Percentiles rank a stretch among this genome's conserved stretches.
Evolutionary conservation across 1,140 invertebrate species (phyloP).

Genomic region (Procambarus virginalis): DNA sequence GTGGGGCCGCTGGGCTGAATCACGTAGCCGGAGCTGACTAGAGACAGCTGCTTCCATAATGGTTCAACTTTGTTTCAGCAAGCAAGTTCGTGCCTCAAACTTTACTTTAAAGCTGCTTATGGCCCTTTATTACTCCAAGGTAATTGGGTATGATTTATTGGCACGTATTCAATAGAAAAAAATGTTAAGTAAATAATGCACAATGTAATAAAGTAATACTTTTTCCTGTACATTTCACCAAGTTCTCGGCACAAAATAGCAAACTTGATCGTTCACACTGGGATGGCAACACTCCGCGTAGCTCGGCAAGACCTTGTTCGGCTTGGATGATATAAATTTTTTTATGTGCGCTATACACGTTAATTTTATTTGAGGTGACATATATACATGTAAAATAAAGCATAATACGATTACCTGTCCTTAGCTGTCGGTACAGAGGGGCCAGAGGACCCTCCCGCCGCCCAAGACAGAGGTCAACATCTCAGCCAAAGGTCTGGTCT

Average conservation of each 20-base stretch:
- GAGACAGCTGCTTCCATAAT: slow-evolving; percentile 54
- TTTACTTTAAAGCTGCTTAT: background rate
- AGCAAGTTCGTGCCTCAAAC: background rate
- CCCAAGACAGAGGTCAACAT: background rate
- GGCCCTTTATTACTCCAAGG: background rate
- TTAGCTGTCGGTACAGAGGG: background rate
- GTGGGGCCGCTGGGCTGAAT: slow-evolving; percentile 67
- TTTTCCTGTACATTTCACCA: slow-evolving; percentile 33
- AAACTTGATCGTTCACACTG: slow-evolving; percentile 52
- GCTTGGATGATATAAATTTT: slow-evolving; percentile 70
- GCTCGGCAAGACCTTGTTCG: slow-evolving; percentile 70
- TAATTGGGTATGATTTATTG: background rate
- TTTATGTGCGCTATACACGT: slow-evolving; percentile 63
- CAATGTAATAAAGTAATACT: background rate
- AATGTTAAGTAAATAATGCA: background rate
- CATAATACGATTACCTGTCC: background rate
- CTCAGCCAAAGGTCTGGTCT: background rate
- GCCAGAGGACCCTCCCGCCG: background rate
- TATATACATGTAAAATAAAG: slow-evolving; percentile 15
- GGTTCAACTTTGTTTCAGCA: slow-evolving; percentile 14
- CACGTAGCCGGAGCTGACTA: slow-evolving; percentile 68
- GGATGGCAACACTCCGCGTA: slow-evolving; percentile 70
- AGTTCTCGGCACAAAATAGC: slow-evolving; percentile 13
- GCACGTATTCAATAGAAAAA: background rate
- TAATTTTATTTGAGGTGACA: slow-evolving; percentile 46